These are phyloP conservation scores for Clarias laeviceps DNA, from an alignment of 2,797 vertebrate genomes.

Conservation along the genomic window DNA sequence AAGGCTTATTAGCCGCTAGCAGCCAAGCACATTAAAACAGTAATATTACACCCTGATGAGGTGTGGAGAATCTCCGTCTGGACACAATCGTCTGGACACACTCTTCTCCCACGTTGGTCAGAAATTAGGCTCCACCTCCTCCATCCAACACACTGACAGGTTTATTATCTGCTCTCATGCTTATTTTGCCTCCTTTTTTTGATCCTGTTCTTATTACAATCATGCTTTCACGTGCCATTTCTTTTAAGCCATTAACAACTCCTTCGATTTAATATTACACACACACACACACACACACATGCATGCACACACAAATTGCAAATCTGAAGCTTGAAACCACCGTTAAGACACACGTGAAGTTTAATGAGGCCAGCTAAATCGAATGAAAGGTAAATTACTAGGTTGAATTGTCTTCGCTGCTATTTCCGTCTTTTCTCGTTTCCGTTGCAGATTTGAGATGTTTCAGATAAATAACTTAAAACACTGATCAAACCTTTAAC, in stretches of 20 bases:
- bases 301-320: not conserved
- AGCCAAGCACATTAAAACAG: conserved; percentile 35
- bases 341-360: not conserved
- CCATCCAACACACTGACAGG: not conserved
- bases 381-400: conserved; percentile 17
- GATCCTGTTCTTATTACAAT: too few species aligned
- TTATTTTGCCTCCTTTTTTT: not conserved
- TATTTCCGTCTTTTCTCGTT: not conserved
- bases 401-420: not conserved
- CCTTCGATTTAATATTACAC: not conserved
- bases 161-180: not conserved
- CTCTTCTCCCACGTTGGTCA: not conserved
- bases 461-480: not conserved
- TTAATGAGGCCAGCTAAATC: not conserved
- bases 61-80: conserved; percentile 50
- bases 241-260: not conserved
- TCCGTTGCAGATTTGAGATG: not conserved
- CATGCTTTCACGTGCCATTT: not conserved
- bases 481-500: not conserved
- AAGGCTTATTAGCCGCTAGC: conserved; percentile 44
- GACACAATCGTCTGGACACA: conserved; percentile 22
- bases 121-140: not conserved
- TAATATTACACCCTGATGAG: conserved; percentile 54
- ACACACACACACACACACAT: not conserved
- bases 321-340: not conserved